Base-by-base conservation (phyloP, 2,113 vertebrate species). In the Zosterops pallidus region DNA sequence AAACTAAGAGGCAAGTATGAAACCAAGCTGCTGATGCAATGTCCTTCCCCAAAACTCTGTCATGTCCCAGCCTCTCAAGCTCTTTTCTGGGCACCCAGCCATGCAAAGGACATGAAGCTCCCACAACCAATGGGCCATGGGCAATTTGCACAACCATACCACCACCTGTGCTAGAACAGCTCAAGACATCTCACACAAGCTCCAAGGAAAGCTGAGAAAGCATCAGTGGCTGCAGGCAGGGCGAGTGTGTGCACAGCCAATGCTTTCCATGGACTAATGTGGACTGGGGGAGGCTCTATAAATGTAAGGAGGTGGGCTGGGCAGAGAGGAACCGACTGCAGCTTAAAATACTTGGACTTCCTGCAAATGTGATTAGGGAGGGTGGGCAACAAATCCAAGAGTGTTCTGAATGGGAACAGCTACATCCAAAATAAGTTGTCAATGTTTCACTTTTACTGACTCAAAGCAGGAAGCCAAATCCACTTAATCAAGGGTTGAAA, bases 281-380 rank as follows among this genome's bases (percentile, higher is more conserved):
- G 92, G 92, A 6, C 78, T 12, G 77, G 92, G 79, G 92, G 94
- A 94, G 95, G 90, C 47, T 95, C 90, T 95, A 84, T 78, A 96
- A 95, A 84, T 96, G 92, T 84, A 87, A 94, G 69, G 74, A 82
- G 81, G 92, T 95, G 92, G 92, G 92, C 60, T 95, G 82, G 88
- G 84, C 65, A 87, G 50, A 87, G 64, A 95, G 77, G 88, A 95
- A 91, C 78, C 0, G 15, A 70, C 87, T 86, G 92, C 88, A 90
- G 90, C 90, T 91, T 94, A 93, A 95, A 95, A 95, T 87, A 96
- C 81, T 80, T 81, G 92, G 82, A 76, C 90, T 95, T 96, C 85
- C 92, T 86, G 92, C 63, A 88, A 93, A 92, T 68, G 78, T 5
- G 5, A 63, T 72, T 65, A n/a, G 79, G 84, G 88, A 86, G 49